These are phyloP conservation scores for Pteronura brasiliensis DNA, from an alignment of 2,113 vertebrate genomes.

Conservation along the genomic window DNA sequence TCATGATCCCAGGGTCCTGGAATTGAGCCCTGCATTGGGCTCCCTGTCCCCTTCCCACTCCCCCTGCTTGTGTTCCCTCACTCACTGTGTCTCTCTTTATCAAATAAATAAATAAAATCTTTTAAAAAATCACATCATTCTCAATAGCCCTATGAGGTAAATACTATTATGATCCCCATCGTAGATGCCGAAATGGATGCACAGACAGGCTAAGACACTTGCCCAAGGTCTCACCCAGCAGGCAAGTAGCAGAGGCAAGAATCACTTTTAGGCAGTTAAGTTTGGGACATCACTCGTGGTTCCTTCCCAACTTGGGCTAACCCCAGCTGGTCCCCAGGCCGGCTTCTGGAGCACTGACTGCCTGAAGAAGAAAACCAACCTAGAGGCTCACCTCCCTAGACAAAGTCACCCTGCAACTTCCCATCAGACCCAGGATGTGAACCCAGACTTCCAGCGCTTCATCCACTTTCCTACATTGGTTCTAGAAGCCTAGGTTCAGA, in stretches of 20 bases:
- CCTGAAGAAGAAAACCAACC: not conserved
- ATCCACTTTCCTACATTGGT: not conserved
- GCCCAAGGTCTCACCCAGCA: not conserved
- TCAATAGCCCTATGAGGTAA: not conserved
- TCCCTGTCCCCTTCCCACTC: too few species aligned
- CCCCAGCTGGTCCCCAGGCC: not conserved
- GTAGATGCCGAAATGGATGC: not conserved
- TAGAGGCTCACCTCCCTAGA: not conserved
- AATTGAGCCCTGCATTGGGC: too few species aligned
- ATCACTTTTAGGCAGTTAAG: not conserved
- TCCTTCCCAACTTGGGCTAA: not conserved
- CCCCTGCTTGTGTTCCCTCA: too few species aligned
- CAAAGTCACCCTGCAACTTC: not conserved
- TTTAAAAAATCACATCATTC: not conserved
- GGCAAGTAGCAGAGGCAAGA: not conserved
- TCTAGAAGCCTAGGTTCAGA: not conserved
- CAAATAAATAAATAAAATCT: too few species aligned
- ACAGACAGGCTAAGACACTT: not conserved
- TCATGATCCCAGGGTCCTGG: too few species aligned
- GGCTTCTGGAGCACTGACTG: not conserved
- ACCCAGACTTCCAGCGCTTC: not conserved
- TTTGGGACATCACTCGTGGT: not conserved
- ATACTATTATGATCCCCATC: too few species aligned
- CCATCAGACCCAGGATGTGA: not conserved
- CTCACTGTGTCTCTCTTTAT: too few species aligned